Conservation (phyloP, 2,888 invertebrate species). For the Listrodromus nycthemerus region DNA sequence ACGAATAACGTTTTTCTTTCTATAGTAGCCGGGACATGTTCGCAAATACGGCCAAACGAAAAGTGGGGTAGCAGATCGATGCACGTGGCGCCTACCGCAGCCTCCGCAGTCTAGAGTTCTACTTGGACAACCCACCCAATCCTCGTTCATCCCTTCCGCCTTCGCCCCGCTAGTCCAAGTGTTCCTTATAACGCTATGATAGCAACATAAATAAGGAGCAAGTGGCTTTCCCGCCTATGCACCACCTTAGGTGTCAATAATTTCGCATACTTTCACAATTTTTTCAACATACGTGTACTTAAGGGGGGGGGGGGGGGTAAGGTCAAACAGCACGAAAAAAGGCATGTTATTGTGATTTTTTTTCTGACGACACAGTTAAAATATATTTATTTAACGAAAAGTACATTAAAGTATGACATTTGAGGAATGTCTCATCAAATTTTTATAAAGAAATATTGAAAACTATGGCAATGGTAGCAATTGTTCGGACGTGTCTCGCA, state of each 20-base stretch:
- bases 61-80: conserved; percentile 80
- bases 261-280: conserved; percentile 1
- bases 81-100: conserved; percentile 82
- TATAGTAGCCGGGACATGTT: conserved; percentile 29
- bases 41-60: conserved; percentile 57
- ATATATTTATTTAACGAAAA: too few relatives aligned
- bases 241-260: conserved; percentile 44
- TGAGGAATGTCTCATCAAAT: too few relatives aligned
- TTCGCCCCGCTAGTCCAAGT: conserved; percentile 6
- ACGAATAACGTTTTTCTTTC: conserved; percentile 57
- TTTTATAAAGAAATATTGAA: too few relatives aligned
- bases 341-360: too few relatives aligned
- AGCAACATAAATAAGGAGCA: conserved; percentile 70
- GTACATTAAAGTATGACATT: too few relatives aligned
- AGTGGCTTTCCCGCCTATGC: conserved; percentile 38
- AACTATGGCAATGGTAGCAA: too few relatives aligned
- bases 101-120: conserved; percentile 79
- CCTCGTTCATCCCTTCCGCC: conserved; percentile 39
- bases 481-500: too few relatives aligned
- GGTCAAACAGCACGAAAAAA: too few relatives aligned
- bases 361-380: too few relatives aligned
- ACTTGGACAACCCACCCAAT: conserved; percentile 66
- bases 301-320: too few relatives aligned
- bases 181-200: conserved; percentile 52
- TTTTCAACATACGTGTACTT: not conserved